phyloP scores from a whole-genome alignment of 2,888 invertebrate species.

The Phrixothrix hirtus region DNA sequence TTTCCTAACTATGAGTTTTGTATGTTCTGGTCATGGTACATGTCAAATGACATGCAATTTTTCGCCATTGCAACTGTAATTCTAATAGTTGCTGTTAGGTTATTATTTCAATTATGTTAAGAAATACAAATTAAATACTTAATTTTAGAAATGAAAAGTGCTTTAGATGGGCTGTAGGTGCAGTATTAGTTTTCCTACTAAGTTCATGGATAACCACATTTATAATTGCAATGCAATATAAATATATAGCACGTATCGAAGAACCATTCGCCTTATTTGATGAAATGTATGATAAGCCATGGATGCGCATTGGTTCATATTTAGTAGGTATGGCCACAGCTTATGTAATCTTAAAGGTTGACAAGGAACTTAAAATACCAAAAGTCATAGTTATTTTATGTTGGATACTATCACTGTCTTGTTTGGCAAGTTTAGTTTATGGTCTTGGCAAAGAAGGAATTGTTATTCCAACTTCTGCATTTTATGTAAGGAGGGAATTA shows the following conservation, averaged over 20 bases:
- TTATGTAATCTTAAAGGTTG: conserved; percentile 70
- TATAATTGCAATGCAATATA: conserved; percentile 72
- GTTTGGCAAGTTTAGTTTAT: conserved; percentile 67
- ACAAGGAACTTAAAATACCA: conserved; percentile 66
- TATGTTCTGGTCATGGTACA: conserved; percentile 84
- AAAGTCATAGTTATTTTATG: conserved; percentile 61
- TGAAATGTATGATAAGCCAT: conserved; percentile 81
- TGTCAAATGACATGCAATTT: conserved; percentile 80
- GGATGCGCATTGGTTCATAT: conserved; percentile 80
- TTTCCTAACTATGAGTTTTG: conserved; percentile 77
- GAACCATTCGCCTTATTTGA: conserved; percentile 83
- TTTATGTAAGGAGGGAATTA: conserved; percentile 66
- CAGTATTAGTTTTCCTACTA: conserved; percentile 64
- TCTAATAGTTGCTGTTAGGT: conserved; percentile 70
- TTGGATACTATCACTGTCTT: conserved; percentile 65
- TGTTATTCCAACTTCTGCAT: conserved; percentile 67
- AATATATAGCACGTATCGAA: conserved; percentile 75
- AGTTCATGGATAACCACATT: conserved; percentile 79
- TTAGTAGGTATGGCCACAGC: conserved; percentile 78
- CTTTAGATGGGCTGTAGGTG: conserved; percentile 64
- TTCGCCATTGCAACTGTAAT: conserved; percentile 70
- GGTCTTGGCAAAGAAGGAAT: conserved; percentile 70
- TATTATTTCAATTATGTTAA: not conserved
- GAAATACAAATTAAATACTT: not conserved
- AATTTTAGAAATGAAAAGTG: conserved; percentile 58